Evolutionary conservation across 1,140 invertebrate species (phyloP).

Genomic region (Gonatopus flavifemur): DNA sequence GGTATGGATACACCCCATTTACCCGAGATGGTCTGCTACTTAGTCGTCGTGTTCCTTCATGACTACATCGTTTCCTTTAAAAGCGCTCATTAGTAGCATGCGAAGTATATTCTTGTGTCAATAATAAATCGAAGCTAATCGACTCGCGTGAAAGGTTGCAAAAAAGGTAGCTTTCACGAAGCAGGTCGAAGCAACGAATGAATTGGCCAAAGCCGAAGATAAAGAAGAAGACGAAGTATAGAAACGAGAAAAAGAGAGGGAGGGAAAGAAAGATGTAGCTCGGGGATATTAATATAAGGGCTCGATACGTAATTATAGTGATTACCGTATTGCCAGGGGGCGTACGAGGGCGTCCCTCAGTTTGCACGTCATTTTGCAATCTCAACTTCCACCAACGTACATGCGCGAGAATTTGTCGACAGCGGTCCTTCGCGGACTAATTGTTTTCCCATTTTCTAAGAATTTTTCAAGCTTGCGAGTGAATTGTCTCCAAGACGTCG

Average conservation of each 20-base stretch:
- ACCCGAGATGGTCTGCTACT: constrained; percentile 6
- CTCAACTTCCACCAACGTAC: constrained; percentile 48
- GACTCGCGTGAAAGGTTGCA: constrained; percentile 34
- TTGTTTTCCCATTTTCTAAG: constrained; percentile 29
- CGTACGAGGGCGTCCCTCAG: constrained; percentile 57
- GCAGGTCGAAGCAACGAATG: constrained; percentile 17
- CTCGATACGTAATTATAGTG: constrained; percentile 60
- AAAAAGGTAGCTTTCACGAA: constrained; percentile 35
- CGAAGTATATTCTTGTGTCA: constrained; percentile 19
- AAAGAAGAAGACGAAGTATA: constrained; percentile 16
- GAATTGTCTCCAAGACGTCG: too few relatives aligned
- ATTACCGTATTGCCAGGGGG: constrained; percentile 58
- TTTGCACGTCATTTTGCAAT: constrained; percentile 59
- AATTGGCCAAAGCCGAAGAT: constrained; percentile 19
- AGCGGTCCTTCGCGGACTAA: constrained; percentile 34
- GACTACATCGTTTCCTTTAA: neutral
- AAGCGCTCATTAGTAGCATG: constrained; percentile 21
- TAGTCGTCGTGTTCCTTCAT: neutral
- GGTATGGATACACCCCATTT: too few relatives aligned
- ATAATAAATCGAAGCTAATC: constrained; percentile 35
- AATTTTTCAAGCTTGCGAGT: constrained; percentile 29
- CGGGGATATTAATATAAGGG: constrained; percentile 59
- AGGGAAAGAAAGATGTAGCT: constrained; percentile 45
- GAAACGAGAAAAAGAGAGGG: constrained; percentile 30
- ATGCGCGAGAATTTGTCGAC: constrained; percentile 48